Base-by-base conservation (phyloP, 2,797 vertebrate species). In the Rousettus madagascariensis region DNA sequence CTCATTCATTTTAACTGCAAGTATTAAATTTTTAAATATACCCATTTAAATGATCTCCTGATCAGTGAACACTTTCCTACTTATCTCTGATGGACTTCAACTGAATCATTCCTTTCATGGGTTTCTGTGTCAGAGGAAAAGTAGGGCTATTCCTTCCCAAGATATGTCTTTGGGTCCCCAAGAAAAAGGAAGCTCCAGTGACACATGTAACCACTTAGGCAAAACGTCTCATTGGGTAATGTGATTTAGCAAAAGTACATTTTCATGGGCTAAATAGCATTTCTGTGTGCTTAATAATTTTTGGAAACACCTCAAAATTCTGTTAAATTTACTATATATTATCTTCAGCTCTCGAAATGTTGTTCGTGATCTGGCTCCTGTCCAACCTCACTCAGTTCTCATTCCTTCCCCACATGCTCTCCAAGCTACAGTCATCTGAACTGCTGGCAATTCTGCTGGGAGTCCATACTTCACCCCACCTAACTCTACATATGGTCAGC, bases 231-330 rank as follows among this genome's bases (percentile, higher is more conserved):
- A 80, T 1, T 17, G 59, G 72, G 30, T 36, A 72, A 49, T 79
- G 72, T 87, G 53, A 94, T 77, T 89, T 66, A 86, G 65, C 49
- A 61, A 93, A 87, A 9, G 22, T 71, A 46, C 61, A 65, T 94
- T 95, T 95, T 95, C 92, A 83, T 86, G 85, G 57, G 68, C 26
- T 88, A 65, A 86, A 49, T 69, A 94, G 57, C 63, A 94, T 96
- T 97, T 94, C 43, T 75, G 30, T 88, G 51, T 86, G 82, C 93
- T 93, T 95, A 85, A 87, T 85, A 82, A 97, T 87, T 96, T 93
- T 93, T 97, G 95, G 95, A 97, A 97, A 86, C 5, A 74, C n/a
- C 43, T 96, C 93, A 87, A 75, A 78, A 90, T 93, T 82, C 71
- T 82, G 46, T 96, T 79, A 88, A 90, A 87, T 90, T 90, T 94